These are phyloP conservation scores for Arrhopalites spinosus DNA, from an alignment of 2,888 invertebrate genomes.

Conservation along the genomic window DNA sequence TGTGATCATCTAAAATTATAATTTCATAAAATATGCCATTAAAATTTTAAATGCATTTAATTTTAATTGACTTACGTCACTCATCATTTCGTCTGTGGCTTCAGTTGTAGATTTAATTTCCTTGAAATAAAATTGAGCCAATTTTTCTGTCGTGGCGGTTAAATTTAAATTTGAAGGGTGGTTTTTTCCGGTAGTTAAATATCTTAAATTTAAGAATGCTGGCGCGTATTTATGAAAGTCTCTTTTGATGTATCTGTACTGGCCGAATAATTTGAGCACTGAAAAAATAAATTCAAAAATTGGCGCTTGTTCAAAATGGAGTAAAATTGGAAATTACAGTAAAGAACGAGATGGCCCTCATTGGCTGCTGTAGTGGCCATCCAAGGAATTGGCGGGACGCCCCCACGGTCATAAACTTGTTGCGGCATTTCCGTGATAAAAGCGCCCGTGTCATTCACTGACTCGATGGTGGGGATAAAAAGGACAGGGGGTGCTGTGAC, in stretches of 20 bases:
- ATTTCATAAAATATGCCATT: neutral
- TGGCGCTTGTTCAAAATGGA: no score
- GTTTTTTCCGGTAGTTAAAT: neutral
- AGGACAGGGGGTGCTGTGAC: slow-evolving; percentile 40
- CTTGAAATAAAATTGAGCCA: neutral
- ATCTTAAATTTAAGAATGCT: neutral
- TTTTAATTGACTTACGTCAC: neutral
- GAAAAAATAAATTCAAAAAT: neutral
- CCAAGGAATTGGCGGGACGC: slow-evolving; percentile 42
- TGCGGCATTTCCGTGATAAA: slow-evolving; percentile 42
- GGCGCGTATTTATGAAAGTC: neutral
- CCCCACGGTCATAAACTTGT: slow-evolving; percentile 37
- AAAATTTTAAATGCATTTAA: neutral
- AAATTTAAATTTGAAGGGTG: neutral
- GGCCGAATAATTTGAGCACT: neutral
- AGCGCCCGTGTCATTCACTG: slow-evolving; percentile 32
- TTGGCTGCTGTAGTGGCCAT: slow-evolving; percentile 39
- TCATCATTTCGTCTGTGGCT: neutral
- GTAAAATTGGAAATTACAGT: neutral
- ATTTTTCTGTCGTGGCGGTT: neutral
- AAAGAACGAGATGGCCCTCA: slow-evolving; percentile 39
- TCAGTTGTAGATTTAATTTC: neutral
- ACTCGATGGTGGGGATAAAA: slow-evolving; percentile 42
- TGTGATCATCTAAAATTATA: neutral
- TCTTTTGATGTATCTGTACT: neutral